phyloP scores from a whole-genome alignment of 2,888 invertebrate genomes.

The Habroteleia sp. region DNA sequence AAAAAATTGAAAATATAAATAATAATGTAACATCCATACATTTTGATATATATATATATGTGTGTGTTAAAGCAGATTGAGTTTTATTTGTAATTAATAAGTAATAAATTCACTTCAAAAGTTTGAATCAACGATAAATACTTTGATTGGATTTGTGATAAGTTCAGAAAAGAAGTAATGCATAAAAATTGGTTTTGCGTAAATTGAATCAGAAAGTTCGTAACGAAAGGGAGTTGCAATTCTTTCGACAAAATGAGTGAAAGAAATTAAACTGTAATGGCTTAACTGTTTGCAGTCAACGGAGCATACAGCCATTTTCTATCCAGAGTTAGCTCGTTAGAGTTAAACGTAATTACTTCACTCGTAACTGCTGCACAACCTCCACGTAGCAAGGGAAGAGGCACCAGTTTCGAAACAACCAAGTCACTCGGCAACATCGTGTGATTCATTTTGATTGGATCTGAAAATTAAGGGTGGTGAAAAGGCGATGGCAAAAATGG shows the following conservation, averaged over 20 bases:
- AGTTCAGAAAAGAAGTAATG: slow-evolving; percentile 1
- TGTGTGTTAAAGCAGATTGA: too few relatives aligned
- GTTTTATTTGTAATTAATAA: not conserved
- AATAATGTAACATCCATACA: too few relatives aligned
- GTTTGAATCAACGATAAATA: not conserved
- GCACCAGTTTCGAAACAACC: slow-evolving; percentile 58
- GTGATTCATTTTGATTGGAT: slow-evolving; percentile 80
- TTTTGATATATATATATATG: too few relatives aligned
- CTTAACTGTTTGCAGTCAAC: slow-evolving; percentile 78
- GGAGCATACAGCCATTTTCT: slow-evolving; percentile 81
- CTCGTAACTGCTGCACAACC: slow-evolving; percentile 73
- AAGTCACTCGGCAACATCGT: slow-evolving; percentile 70
- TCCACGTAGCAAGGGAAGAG: slow-evolving; percentile 64
- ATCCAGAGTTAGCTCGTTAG: slow-evolving; percentile 80
- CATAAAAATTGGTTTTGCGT: slow-evolving; percentile 20
- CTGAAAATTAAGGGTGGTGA: slow-evolving; percentile 62
- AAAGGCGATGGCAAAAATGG: slow-evolving; percentile 61
- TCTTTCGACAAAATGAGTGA: slow-evolving; percentile 29
- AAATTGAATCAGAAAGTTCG: slow-evolving; percentile 24
- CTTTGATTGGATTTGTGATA: not conserved
- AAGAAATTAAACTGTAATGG: slow-evolving; percentile 72
- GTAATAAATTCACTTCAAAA: too few relatives aligned
- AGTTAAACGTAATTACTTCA: slow-evolving; percentile 80
- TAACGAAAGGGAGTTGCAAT: slow-evolving; percentile 6
- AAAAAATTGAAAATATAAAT: too few relatives aligned